Conservation (phyloP, 2,888 invertebrate genomes). For the Leucania comma region DNA sequence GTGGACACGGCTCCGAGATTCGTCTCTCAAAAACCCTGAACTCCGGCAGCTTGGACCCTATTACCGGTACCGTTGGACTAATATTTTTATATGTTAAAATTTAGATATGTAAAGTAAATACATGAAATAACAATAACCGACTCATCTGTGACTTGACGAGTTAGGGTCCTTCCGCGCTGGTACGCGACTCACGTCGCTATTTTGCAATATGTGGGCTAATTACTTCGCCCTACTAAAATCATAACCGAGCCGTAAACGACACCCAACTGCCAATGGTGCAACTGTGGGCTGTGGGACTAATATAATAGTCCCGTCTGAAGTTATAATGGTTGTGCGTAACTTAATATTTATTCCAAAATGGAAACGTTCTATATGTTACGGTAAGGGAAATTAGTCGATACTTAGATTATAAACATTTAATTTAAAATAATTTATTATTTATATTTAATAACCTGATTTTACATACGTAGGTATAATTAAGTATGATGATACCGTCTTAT, state of each 20-base stretch:
- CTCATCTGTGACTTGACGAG: slow-evolving; percentile 16
- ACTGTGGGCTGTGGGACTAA: slow-evolving; percentile 58
- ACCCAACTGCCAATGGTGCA: slow-evolving; percentile 59
- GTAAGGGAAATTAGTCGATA: neutral
- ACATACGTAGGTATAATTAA: too few relatives aligned
- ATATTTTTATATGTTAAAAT: too few relatives aligned
- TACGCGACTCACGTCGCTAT: slow-evolving; percentile 56
- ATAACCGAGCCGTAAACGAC: slow-evolving; percentile 60
- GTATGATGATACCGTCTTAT: too few relatives aligned
- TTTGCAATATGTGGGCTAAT: slow-evolving; percentile 60
- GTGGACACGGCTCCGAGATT: too few relatives aligned
- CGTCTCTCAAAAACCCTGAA: too few relatives aligned
- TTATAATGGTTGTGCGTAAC: slow-evolving; percentile 49
- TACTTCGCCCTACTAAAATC: slow-evolving; percentile 63
- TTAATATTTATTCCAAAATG: slow-evolving; percentile 30
- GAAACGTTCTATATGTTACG: slow-evolving; percentile 3
- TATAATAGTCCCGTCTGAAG: slow-evolving; percentile 48
- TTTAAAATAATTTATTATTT: too few relatives aligned
- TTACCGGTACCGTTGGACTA: too few relatives aligned
- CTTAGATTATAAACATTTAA: neutral
- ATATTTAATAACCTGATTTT: too few relatives aligned
- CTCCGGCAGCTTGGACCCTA: too few relatives aligned
- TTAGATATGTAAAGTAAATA: too few relatives aligned
- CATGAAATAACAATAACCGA: neutral
- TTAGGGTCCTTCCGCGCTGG: slow-evolving; percentile 27